Conservation (phyloP, 2,888 invertebrate species). For the Polyploca ridens region DNA sequence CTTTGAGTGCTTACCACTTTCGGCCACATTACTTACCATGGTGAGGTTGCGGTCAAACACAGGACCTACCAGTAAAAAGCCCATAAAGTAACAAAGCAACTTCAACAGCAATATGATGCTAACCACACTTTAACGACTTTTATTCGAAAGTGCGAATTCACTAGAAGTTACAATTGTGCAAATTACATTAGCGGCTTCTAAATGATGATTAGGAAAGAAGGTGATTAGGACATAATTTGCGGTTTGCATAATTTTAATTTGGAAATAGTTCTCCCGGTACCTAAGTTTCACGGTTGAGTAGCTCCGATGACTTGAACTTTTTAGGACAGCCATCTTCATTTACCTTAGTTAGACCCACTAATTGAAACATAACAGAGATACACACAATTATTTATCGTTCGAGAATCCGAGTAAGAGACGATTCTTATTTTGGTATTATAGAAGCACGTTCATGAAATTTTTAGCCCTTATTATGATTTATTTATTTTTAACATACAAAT, state of each 20-base stretch:
- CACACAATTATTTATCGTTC: too few species aligned
- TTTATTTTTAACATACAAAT: not conserved
- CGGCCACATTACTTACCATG: too few species aligned
- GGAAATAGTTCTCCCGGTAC: not conserved
- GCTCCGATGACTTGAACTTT: not conserved
- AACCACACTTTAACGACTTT: not conserved
- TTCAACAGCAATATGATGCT: too few species aligned
- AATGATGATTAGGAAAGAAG: not conserved
- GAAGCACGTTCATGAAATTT: not conserved
- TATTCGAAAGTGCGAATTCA: not conserved
- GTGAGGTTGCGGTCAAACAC: too few species aligned
- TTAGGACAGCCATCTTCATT: not conserved
- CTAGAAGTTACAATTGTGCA: not conserved
- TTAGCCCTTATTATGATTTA: not conserved
- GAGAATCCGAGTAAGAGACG: too few species aligned
- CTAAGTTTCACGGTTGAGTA: not conserved
- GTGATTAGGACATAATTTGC: not conserved
- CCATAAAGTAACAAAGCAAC: too few species aligned
- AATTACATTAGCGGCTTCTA: not conserved
- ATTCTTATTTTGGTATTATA: too few species aligned
- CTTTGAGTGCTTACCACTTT: too few species aligned
- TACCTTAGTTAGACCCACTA: not conserved
- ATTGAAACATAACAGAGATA: not conserved
- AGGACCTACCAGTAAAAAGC: too few species aligned
- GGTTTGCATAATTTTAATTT: not conserved